Conservation (phyloP, 2,888 invertebrate species). For the Clitarchus hookeri region DNA sequence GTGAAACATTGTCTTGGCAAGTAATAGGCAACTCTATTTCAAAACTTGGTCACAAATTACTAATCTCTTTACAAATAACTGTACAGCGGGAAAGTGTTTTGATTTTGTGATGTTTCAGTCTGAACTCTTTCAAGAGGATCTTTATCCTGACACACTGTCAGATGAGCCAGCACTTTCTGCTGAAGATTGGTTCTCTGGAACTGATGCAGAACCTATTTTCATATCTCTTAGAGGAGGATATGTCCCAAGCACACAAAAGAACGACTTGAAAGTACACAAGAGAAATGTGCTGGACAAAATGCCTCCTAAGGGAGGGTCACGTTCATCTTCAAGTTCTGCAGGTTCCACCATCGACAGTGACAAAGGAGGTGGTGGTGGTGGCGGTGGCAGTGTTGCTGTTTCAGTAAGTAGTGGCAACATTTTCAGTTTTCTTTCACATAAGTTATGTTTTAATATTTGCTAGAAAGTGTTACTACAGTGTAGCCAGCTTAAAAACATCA, state of each 20-base stretch:
- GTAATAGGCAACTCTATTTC: too few relatives aligned
- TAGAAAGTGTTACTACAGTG: too few relatives aligned
- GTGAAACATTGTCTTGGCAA: too few relatives aligned
- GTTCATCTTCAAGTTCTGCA: slow-evolving; percentile 42
- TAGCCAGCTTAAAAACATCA: too few relatives aligned
- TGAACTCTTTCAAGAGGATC: slow-evolving; percentile 95
- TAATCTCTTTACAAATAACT: too few relatives aligned
- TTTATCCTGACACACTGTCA: slow-evolving; percentile 94
- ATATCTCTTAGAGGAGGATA: slow-evolving; percentile 87
- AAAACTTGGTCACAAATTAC: too few relatives aligned
- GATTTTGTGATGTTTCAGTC: slow-evolving; percentile 60
- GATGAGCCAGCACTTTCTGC: slow-evolving; percentile 87
- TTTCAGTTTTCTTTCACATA: too few relatives aligned
- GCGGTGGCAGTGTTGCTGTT: not conserved
- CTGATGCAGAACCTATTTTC: slow-evolving; percentile 87
- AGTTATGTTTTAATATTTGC: too few relatives aligned
- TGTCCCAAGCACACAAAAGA: slow-evolving; percentile 62
- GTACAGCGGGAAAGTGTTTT: too few relatives aligned
- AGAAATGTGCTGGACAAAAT: slow-evolving; percentile 77
- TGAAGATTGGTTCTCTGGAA: slow-evolving; percentile 90
- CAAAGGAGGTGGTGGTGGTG: not conserved
- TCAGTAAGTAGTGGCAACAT: not conserved
- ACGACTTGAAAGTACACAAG: slow-evolving; percentile 56
- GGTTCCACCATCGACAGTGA: not conserved
- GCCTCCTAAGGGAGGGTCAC: slow-evolving; percentile 50